A percentile compares a stretch with the other conserved stretches of the same genome.
Conservation (phyloP, 2,888 invertebrate species). For the Caenorhabditis zanzibari region DNA sequence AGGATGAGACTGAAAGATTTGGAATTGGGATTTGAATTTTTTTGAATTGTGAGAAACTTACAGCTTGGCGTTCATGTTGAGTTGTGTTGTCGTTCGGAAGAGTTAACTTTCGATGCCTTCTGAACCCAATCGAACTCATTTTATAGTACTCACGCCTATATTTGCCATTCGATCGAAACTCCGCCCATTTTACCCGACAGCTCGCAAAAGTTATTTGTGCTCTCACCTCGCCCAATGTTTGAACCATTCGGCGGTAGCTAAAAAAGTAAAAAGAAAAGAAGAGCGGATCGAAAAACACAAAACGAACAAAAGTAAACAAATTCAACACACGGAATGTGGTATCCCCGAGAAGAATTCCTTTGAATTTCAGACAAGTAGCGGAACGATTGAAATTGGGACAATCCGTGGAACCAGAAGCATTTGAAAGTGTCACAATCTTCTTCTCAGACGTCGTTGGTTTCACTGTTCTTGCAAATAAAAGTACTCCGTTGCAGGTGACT, state of each 20-base stretch:
- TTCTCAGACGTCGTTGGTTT: slow-evolving; percentile 81
- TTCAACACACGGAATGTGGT: slow-evolving; percentile 26
- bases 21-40: not conserved
- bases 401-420: slow-evolving; percentile 78
- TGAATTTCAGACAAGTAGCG: slow-evolving; percentile 79
- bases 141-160: slow-evolving; percentile 47
- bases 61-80: slow-evolving; percentile 60
- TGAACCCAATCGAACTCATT: slow-evolving; percentile 15
- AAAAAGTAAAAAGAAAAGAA: slow-evolving; percentile 36
- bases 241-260: slow-evolving; percentile 46
- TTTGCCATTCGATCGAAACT: slow-evolving; percentile 17
- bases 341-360: not conserved
- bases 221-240: slow-evolving; percentile 42
- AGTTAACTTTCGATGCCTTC: slow-evolving; percentile 42
- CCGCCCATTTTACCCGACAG: slow-evolving; percentile 45
- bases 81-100: slow-evolving; percentile 30
- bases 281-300: slow-evolving; percentile 56
- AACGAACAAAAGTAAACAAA: slow-evolving; percentile 38
- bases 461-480: slow-evolving; percentile 76
- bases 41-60: slow-evolving; percentile 32
- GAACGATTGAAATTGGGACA: slow-evolving; percentile 81
- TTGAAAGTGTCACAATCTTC: slow-evolving; percentile 79
- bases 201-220: slow-evolving; percentile 53
- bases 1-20: slow-evolving; percentile 57
- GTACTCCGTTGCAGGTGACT: slow-evolving; percentile 78